phyloP scores from a whole-genome alignment of 1,140 invertebrate species.

The Carposina sasakii region DNA sequence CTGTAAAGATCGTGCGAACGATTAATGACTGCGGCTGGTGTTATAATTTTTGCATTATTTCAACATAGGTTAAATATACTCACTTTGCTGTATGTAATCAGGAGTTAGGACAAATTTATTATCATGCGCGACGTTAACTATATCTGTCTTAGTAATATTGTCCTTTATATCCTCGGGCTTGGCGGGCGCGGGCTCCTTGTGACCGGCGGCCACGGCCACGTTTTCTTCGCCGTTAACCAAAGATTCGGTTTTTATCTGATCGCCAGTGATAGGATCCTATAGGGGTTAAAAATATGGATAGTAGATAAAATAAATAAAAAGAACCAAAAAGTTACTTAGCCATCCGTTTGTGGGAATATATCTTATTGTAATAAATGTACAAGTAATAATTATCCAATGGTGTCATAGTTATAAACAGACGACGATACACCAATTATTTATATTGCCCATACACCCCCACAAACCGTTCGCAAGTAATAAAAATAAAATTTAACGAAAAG shows the following conservation, averaged over 20 bases:
- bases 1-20: constrained; percentile 62
- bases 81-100: constrained; percentile 92
- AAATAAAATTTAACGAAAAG: constrained; percentile 49
- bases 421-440: constrained; percentile 21
- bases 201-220: constrained; percentile 44
- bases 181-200: constrained; percentile 53
- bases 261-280: constrained; percentile 57
- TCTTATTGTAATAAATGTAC: constrained; percentile 22
- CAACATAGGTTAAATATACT: constrained; percentile 45
- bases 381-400: constrained; percentile 6
- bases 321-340: constrained; percentile 28
- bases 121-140: constrained; percentile 58
- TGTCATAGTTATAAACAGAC: constrained; percentile 9
- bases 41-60: no score
- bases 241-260: constrained; percentile 49
- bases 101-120: constrained; percentile 89
- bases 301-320: constrained; percentile 24
- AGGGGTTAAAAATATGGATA: constrained; percentile 30
- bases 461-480: constrained; percentile 21
- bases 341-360: constrained; percentile 67
- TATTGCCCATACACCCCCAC: constrained; percentile 35
- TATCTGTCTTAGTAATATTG: constrained; percentile 55
- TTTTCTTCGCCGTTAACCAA: constrained; percentile 61
- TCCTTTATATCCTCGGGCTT: constrained; percentile 57
- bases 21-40: not conserved